Base-by-base conservation (phyloP, 2,888 invertebrate species). In the Nemurella pictetii region DNA sequence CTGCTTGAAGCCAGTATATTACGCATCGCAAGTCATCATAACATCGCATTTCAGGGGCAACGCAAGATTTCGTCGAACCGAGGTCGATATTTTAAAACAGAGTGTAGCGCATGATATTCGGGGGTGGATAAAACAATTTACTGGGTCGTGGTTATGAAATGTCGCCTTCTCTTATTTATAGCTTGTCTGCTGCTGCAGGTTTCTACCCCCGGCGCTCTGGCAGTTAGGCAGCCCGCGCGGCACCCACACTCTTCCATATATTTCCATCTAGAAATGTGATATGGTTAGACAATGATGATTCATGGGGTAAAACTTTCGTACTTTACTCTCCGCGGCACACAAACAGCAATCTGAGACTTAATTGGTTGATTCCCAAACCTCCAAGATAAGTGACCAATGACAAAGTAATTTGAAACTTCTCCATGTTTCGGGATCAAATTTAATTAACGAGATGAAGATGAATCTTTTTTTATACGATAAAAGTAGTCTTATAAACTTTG, bases 111-210 rank as follows among this genome's bases (percentile, higher is more conserved):
- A 55, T 55, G 5, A 55, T 27, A 29, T 12, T 12, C 12, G 9
- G 15, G 80, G 80, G 80, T 28, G 80, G 80, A 80, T 80, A 35
- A 84, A 84, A 84, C 84, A 84, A 82, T 84, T 84, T 84, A 73
- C 32, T 32, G 25, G 80, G 84, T 81, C 74, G 81, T 36, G 84
- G 74, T 80, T 82, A 84, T 29, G 82, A 73, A 80, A 84, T 84
- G 84, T 84, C 84, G 84, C 82, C 5, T 12, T 4, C 20, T 28
- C n/a, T 80, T 81, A 84, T 84, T 81, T 84, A 84, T 84, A 26
- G 84, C 81, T 81, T 35, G 73, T 84, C 84, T 84, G 32, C 35
- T 30, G 75, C 32, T 35, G 55, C 4, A 7, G 55, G 15, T 55
- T 4, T 12, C 35, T 35, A 15, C 25, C 80, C 80, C 35, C 80